phyloP scores from a whole-genome alignment of 2,797 vertebrate species.

The Oophaga sylvatica region DNA sequence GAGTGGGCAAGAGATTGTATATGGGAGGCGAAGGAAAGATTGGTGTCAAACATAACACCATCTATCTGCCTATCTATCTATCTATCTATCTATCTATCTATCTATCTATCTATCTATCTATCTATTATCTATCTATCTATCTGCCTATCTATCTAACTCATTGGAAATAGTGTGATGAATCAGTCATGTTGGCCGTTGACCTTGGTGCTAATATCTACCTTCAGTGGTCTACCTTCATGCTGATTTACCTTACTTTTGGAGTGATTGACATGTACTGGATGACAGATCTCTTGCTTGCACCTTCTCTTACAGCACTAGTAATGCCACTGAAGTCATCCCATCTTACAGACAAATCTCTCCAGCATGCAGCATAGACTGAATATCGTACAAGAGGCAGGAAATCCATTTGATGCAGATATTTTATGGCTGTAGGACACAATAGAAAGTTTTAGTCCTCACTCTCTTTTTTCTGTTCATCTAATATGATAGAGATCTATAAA shows the following conservation, averaged over 20 bases:
- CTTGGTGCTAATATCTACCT: neutral
- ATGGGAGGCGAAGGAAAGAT: no score
- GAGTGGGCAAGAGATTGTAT: no score
- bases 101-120: slow-evolving; percentile 21
- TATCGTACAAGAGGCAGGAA: slow-evolving; percentile 62
- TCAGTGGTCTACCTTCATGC: neutral
- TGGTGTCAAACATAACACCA: no score
- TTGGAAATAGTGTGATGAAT: neutral
- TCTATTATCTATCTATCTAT: slow-evolving; percentile 29
- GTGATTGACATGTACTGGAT: slow-evolving; percentile 10
- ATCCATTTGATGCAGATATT: slow-evolving; percentile 70
- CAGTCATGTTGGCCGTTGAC: neutral
- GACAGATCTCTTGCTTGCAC: neutral
- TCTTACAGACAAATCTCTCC: slow-evolving; percentile 58
- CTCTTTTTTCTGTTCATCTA: slow-evolving; percentile 70
- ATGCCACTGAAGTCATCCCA: slow-evolving; percentile 57
- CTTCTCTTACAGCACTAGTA: slow-evolving; percentile 7
- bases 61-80: no score
- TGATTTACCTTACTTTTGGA: slow-evolving; percentile 1
- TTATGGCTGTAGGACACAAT: slow-evolving; percentile 68
- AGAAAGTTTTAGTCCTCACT: slow-evolving; percentile 67
- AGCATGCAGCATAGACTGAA: slow-evolving; percentile 64
- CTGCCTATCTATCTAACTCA: slow-evolving; percentile 8
- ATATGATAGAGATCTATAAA: slow-evolving; percentile 64
- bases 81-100: neutral